Conservation (phyloP, 2,888 invertebrate genomes). For the Chymomyza amoena region DNA sequence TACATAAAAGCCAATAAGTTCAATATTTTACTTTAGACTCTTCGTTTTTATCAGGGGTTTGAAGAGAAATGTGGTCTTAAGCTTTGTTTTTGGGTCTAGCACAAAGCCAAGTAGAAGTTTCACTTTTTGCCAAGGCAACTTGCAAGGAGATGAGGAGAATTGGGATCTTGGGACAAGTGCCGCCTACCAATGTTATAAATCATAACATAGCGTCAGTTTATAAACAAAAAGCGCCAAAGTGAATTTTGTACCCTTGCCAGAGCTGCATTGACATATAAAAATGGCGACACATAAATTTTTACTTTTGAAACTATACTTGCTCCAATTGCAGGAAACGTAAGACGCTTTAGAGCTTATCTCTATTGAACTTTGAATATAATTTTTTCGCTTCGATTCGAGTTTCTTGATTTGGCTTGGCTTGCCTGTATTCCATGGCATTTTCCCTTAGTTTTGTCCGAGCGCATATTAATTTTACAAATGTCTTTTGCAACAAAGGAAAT, state of each 20-base stretch:
- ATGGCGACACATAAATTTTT: background rate
- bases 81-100: conserved; percentile 32
- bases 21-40: conserved; percentile 69
- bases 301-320: background rate
- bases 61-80: conserved; percentile 22
- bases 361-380: background rate
- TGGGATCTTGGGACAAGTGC: background rate
- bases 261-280: background rate
- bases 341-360: background rate
- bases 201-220: background rate
- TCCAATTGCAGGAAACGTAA: background rate
- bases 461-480: conserved; percentile 68
- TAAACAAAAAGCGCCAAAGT: conserved; percentile 2
- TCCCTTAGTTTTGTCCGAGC: conserved; percentile 20
- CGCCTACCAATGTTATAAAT: background rate
- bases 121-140: conserved; percentile 44
- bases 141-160: background rate
- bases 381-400: background rate
- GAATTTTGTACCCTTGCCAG: background rate
- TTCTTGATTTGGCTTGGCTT: background rate
- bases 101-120: conserved; percentile 57
- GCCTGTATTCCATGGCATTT: conserved; percentile 1
- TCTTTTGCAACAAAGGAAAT: conserved; percentile 54
- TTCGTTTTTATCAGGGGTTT: conserved; percentile 9
- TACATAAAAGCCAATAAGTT: conserved; percentile 72